A percentile compares a stretch with the other conserved stretches of the same genome.
Evolutionary conservation across 2,888 invertebrate genomes (phyloP).

Genomic region (Drosophila birchii): DNA sequence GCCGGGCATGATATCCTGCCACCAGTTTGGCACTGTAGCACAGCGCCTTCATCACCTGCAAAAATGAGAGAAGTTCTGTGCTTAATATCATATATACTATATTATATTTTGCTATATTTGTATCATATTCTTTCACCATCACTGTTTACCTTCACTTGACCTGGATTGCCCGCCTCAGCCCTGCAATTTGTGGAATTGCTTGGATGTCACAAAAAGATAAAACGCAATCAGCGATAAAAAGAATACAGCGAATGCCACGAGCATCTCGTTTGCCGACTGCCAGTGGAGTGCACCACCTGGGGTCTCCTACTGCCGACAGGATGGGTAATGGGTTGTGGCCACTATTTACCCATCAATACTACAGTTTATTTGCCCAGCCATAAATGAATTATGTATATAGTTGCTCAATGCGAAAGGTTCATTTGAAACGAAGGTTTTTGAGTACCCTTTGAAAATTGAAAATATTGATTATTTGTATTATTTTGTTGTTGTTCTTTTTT

Average conservation of each 20-base stretch:
- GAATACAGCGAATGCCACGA: conserved; percentile 68
- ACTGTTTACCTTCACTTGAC: conserved; percentile 48
- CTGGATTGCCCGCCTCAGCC: conserved; percentile 34
- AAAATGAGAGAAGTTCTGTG: background rate
- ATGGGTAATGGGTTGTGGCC: conserved; percentile 5
- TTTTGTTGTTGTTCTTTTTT: background rate
- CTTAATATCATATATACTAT: background rate
- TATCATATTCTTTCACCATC: conserved; percentile 7
- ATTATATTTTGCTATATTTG: background rate
- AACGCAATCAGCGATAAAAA: conserved; percentile 74
- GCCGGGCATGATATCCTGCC: conserved; percentile 87
- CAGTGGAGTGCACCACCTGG: conserved; percentile 30
- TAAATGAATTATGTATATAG: conserved; percentile 37
- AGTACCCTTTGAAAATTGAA: background rate
- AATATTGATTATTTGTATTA: too few relatives aligned
- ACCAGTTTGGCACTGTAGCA: conserved; percentile 91
- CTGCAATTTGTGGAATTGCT: conserved; percentile 65
- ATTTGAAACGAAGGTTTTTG: background rate
- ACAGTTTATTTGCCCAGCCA: conserved; percentile 42
- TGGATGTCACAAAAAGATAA: conserved; percentile 72
- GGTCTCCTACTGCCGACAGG: conserved; percentile 28
- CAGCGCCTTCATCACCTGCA: conserved; percentile 90
- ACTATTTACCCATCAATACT: conserved; percentile 43
- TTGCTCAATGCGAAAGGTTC: background rate
- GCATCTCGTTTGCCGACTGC: conserved; percentile 54